A percentile compares a stretch with the other conserved stretches of the same genome.
Conservation (phyloP, 2,113 vertebrate genomes). For the Athene noctua region DNA sequence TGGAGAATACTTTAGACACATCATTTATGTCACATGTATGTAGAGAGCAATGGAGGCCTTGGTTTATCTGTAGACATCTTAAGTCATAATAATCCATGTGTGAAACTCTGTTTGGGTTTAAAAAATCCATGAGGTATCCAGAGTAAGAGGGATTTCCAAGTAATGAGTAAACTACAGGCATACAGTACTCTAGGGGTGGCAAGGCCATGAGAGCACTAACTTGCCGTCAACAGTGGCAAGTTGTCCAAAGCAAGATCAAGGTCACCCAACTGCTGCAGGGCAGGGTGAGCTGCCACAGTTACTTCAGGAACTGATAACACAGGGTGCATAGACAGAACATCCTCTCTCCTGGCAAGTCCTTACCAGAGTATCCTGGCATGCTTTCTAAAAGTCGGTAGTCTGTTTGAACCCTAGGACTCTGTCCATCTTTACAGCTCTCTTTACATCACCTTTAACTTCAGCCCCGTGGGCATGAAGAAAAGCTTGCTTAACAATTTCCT, state of each 20-base stretch:
- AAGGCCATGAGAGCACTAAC: neutral
- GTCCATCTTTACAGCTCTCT: neutral
- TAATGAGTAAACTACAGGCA: neutral
- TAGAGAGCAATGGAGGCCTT: neutral
- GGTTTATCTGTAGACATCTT: neutral
- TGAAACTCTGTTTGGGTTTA: neutral
- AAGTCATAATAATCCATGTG: neutral
- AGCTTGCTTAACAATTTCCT: neutral
- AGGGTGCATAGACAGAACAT: neutral
- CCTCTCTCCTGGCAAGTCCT: neutral
- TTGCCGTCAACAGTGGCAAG: accelerated
- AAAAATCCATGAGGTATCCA: neutral
- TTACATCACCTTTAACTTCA: neutral
- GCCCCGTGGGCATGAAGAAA: neutral
- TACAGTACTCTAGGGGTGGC: neutral
- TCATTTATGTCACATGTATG: neutral
- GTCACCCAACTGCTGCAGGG: neutral
- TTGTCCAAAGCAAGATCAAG: neutral
- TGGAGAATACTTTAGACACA: neutral
- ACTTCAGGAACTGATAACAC: neutral
- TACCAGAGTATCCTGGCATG: neutral
- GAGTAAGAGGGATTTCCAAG: neutral
- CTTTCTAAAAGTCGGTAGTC: neutral
- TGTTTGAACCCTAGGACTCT: neutral
- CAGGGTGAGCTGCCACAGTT: neutral